Evolutionary conservation across 1,140 invertebrate species (phyloP), one percentile per base, ranked within the genome.

Genomic region (Danaus melanippus): DNA sequence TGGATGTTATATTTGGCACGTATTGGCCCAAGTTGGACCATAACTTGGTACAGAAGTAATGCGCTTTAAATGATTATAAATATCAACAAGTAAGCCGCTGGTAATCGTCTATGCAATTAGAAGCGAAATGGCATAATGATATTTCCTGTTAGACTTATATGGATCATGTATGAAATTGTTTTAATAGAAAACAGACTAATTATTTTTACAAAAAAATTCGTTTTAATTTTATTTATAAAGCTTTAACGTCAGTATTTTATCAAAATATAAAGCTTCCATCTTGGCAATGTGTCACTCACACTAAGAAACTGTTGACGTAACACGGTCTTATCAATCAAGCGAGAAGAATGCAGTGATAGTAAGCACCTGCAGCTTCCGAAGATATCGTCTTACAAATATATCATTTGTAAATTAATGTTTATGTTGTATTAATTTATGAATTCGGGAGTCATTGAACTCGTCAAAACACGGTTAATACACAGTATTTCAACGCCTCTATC

Each of bases 91-190:
- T 46, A 54, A 58, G 17, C 51, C 52, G 44, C 47, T 40, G 50
- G 53, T 67, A 67, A 67, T 67, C 65, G 62, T 42, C 53, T 57
- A 50, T 44, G 65, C 56, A 58, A 67, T 67, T 67, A 67, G 53
- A 39, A 39, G 17, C 17, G 39, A 50, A 57, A 10, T 32, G 21
- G 21, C 21, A 32, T 32, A 32, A 32, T 32, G 21, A 32, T 32
- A 32, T 32, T 32, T 32, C 21, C 21, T 32, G 21, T 32, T 32
- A 32, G 21, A 7, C 21, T 32, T 32, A 32, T 32, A 32, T 32
- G 21, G 21, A 32, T 32, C 21, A 32, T 32, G 21, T 32, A 32
- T 32, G 21, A 32, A 32, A 32, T 32, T 32, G 21, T 32, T 32
- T 32, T 32, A 46, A 44, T 12, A 46, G n/a, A 46, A 12, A 46